Conservation (phyloP, 1,140 invertebrate genomes). For the Panulirus ornatus region DNA sequence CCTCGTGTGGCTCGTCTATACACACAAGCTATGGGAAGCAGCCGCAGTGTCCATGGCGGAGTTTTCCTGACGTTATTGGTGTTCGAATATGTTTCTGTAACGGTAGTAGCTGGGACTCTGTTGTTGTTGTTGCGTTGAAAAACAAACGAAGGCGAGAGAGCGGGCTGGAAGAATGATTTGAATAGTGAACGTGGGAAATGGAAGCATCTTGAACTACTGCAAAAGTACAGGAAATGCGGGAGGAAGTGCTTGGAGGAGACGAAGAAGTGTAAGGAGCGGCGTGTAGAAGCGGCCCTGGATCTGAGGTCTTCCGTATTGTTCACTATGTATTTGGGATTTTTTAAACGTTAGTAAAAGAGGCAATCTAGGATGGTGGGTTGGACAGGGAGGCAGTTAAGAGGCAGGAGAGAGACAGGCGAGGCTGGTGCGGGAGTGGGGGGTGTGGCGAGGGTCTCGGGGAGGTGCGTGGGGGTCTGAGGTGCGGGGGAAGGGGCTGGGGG, state of each 20-base stretch:
- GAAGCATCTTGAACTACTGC: too few relatives aligned
- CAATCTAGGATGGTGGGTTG: conserved; percentile 50
- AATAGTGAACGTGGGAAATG: too few relatives aligned
- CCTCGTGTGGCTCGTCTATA: too few relatives aligned
- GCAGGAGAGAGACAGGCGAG: conserved; percentile 63
- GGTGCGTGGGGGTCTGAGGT: neutral
- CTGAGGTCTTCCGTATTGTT: conserved; percentile 37
- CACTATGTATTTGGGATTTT: conserved; percentile 58
- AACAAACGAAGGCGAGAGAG: too few relatives aligned
- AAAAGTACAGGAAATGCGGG: too few relatives aligned
- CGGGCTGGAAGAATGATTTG: too few relatives aligned
- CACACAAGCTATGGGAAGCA: too few relatives aligned
- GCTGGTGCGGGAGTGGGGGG: neutral
- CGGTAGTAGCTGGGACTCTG: too few relatives aligned
- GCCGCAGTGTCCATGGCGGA: too few relatives aligned
- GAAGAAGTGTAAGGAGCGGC: neutral
- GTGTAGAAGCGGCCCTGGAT: conserved; percentile 5
- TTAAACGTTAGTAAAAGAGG: conserved; percentile 43
- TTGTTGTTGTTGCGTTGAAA: too few relatives aligned
- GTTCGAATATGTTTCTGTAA: too few relatives aligned
- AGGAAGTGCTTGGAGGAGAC: neutral
- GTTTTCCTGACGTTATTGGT: too few relatives aligned
- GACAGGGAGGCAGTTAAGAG: conserved; percentile 58
- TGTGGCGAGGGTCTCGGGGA: neutral
- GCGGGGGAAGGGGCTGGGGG: neutral